Evolutionary conservation across 2,888 invertebrate genomes (phyloP).

Genomic region (Lacanobia oleracea): DNA sequence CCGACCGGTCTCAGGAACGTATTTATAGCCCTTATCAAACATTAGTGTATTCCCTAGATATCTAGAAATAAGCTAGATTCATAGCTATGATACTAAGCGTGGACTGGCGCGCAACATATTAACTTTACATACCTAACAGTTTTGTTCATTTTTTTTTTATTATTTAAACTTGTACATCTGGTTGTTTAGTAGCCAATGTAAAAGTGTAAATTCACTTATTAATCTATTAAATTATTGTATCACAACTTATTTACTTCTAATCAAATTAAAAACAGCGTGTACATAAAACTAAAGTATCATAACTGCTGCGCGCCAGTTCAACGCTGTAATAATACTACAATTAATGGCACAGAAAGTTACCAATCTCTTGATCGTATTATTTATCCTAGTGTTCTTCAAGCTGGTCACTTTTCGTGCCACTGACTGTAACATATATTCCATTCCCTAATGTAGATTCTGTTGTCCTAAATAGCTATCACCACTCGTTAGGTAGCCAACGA

Average conservation of each 20-base stretch:
- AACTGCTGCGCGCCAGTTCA: conserved; percentile 61
- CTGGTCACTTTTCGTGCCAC: conserved; percentile 64
- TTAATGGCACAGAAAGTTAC: conserved; percentile 67
- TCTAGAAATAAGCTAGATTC: conserved; percentile 82
- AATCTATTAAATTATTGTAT: neutral
- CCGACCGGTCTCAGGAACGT: conserved; percentile 70
- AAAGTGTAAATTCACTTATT: neutral
- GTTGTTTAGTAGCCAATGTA: neutral
- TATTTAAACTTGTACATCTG: conserved; percentile 39
- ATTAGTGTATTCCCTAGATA: conserved; percentile 81
- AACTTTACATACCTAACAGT: conserved; percentile 3
- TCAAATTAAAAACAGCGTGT: conserved; percentile 22
- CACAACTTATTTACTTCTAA: neutral
- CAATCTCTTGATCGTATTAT: conserved; percentile 49
- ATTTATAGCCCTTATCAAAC: conserved; percentile 76
- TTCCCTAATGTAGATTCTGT: conserved; percentile 83
- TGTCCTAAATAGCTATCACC: conserved; percentile 83
- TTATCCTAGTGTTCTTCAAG: conserved; percentile 45
- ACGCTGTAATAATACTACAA: conserved; percentile 69
- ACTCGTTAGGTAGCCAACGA: conserved; percentile 89
- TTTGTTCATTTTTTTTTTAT: neutral
- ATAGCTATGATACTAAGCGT: conserved; percentile 70
- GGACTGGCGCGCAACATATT: conserved; percentile 67
- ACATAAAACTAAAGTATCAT: conserved; percentile 29
- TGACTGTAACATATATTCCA: conserved; percentile 80